Evolutionary conservation across 1,140 invertebrate species (phyloP).

Genomic region (Probaryconus sp.): DNA sequence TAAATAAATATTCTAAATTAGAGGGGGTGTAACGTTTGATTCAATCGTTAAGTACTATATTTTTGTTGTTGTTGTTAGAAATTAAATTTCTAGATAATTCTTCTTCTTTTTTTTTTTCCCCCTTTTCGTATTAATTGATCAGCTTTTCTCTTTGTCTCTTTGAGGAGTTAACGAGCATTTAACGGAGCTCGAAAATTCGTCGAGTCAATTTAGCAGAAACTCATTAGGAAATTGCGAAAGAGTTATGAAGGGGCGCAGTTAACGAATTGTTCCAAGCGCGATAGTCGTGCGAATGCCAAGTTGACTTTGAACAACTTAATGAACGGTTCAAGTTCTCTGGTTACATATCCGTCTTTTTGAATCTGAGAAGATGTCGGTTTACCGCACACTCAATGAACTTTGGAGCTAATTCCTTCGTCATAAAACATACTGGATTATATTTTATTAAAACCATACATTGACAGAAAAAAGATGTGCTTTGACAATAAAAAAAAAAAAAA

Average conservation of each 20-base stretch:
- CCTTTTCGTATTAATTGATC: too few relatives aligned
- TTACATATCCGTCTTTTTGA: constrained; percentile 31
- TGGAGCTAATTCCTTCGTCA: constrained; percentile 32
- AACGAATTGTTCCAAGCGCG: constrained; percentile 6
- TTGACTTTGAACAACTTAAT: constrained; percentile 25
- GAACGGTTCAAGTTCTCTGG: constrained; percentile 31
- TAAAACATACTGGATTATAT: too few relatives aligned
- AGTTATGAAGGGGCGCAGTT: neutral
- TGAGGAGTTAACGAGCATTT: neutral
- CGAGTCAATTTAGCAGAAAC: constrained; percentile 1
- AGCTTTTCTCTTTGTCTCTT: too few relatives aligned
- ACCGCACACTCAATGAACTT: constrained; percentile 45
- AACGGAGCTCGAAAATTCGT: neutral
- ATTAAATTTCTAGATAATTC: too few relatives aligned
- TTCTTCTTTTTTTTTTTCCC: too few relatives aligned
- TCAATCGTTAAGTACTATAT: too few relatives aligned
- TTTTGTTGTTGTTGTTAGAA: too few relatives aligned
- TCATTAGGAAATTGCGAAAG: neutral
- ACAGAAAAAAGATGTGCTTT: too few relatives aligned
- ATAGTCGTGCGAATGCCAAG: constrained; percentile 40
- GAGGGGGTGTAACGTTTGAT: too few relatives aligned
- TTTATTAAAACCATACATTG: too few relatives aligned
- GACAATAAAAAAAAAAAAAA: too few relatives aligned
- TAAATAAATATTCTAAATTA: too few relatives aligned
- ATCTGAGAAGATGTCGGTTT: constrained; percentile 35